Conservation (phyloP, 2,113 vertebrate species). For the Hypocryptadius cinnamomeus region DNA sequence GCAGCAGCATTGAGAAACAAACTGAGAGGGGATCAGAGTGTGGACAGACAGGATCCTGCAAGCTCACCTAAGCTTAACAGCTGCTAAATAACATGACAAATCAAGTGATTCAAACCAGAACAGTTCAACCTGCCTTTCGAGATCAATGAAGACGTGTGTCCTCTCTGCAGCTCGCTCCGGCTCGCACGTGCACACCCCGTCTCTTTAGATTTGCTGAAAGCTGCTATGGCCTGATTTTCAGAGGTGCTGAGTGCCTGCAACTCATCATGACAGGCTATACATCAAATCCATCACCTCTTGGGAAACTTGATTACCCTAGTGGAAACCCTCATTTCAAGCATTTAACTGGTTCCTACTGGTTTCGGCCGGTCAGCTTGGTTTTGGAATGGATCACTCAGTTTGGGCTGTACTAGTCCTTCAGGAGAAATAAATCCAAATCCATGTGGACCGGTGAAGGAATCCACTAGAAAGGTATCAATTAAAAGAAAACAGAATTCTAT, state of each 20-base stretch:
- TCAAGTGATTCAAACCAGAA: conserved; percentile 10
- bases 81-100: neutral
- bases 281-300: conserved; percentile 59
- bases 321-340: conserved; percentile 37
- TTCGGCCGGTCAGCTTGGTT: neutral
- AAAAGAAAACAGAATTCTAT: conserved; percentile 24
- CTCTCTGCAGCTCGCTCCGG: neutral
- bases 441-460: neutral
- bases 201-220: conserved; percentile 18
- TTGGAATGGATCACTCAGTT: neutral
- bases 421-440: neutral
- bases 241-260: conserved; percentile 55
- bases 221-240: conserved; percentile 30
- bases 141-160: neutral
- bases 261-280: conserved; percentile 54
- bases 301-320: conserved; percentile 50
- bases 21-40: neutral
- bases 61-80: neutral
- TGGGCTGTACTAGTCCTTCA: neutral
- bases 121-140: neutral
- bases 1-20: neutral
- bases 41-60: neutral
- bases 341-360: conserved; percentile 57
- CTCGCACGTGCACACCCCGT: neutral
- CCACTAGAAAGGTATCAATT: neutral